These are phyloP conservation scores for Grapholita molesta DNA, from an alignment of 1,140 invertebrate genomes.

Conservation along the genomic window DNA sequence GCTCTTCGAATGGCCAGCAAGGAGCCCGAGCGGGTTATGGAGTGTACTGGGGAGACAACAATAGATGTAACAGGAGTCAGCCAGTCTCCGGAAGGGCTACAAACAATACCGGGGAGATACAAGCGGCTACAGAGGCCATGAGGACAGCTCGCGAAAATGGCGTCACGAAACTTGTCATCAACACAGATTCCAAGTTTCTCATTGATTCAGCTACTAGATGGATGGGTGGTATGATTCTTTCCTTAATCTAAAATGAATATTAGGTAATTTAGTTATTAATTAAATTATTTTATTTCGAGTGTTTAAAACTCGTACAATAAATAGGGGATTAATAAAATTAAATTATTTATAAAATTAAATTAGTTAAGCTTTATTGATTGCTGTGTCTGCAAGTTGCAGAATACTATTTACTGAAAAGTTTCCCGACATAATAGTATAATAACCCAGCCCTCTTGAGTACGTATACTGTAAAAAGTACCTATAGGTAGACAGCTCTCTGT, in stretches of 20 bases:
- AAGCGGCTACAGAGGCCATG: slow-evolving; percentile 92
- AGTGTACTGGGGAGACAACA: slow-evolving; percentile 92
- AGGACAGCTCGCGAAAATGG: slow-evolving; percentile 83
- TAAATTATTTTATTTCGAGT: too few species aligned
- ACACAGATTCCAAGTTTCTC: slow-evolving; percentile 95
- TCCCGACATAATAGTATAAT: too few species aligned
- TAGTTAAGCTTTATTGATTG: too few species aligned
- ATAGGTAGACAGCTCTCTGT: too few species aligned
- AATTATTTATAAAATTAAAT: too few species aligned
- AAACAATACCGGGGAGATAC: slow-evolving; percentile 98
- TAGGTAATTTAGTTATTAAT: too few species aligned
- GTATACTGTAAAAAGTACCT: too few species aligned
- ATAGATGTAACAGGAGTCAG: slow-evolving; percentile 90
- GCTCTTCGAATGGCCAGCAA: slow-evolving; percentile 86
- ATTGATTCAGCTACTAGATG: slow-evolving; percentile 94
- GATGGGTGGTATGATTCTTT: slow-evolving; percentile 81
- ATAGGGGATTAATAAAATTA: too few species aligned
- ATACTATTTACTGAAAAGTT: too few species aligned
- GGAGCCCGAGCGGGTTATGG: slow-evolving; percentile 94
- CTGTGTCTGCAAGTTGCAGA: too few species aligned
- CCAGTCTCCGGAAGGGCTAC: slow-evolving; percentile 90
- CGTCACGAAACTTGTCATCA: slow-evolving; percentile 86
- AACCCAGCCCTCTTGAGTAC: too few species aligned
- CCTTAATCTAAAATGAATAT: not conserved
- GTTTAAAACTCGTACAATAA: too few species aligned